These are phyloP conservation scores for Varanus salvator DNA, from an alignment of 2,113 vertebrate species.

Conservation along the genomic window DNA sequence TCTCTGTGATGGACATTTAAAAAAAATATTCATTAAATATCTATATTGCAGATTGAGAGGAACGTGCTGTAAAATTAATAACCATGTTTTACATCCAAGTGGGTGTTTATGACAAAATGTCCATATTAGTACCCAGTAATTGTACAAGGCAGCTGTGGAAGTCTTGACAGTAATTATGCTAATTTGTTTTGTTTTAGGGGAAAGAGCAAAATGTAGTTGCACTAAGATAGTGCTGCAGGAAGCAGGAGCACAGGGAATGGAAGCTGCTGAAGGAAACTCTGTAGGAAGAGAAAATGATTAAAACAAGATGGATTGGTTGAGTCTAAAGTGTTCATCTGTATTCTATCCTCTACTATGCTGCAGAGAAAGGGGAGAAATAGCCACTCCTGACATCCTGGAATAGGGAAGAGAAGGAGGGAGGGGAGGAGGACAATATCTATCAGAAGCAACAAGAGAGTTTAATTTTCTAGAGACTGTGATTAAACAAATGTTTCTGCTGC, in stretches of 20 bases:
- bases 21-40: background rate
- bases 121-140: slow-evolving; percentile 28
- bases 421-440: slow-evolving; percentile 57
- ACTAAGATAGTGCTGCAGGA: background rate
- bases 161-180: slow-evolving; percentile 50
- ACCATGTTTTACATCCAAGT: slow-evolving; percentile 21
- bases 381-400: slow-evolving; percentile 20
- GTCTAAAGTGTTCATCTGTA: slow-evolving; percentile 60
- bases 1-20: background rate
- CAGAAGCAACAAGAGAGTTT: slow-evolving; percentile 61
- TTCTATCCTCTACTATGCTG: slow-evolving; percentile 50
- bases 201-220: slow-evolving; percentile 26
- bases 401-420: slow-evolving; percentile 23
- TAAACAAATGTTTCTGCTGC: slow-evolving; percentile 72
- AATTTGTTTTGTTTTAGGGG: slow-evolving; percentile 43
- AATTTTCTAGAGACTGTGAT: slow-evolving; percentile 71
- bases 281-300: slow-evolving; percentile 44
- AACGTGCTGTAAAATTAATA: slow-evolving; percentile 5
- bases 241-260: slow-evolving; percentile 52
- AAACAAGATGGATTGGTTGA: slow-evolving; percentile 59
- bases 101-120: slow-evolving; percentile 28
- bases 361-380: slow-evolving; percentile 57
- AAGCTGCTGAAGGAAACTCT: slow-evolving; percentile 7
- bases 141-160: slow-evolving; percentile 21
- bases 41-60: slow-evolving; percentile 5